These are phyloP conservation scores for Poeciliopsis retropinna DNA, from an alignment of 2,113 vertebrate genomes.

Conservation along the genomic window DNA sequence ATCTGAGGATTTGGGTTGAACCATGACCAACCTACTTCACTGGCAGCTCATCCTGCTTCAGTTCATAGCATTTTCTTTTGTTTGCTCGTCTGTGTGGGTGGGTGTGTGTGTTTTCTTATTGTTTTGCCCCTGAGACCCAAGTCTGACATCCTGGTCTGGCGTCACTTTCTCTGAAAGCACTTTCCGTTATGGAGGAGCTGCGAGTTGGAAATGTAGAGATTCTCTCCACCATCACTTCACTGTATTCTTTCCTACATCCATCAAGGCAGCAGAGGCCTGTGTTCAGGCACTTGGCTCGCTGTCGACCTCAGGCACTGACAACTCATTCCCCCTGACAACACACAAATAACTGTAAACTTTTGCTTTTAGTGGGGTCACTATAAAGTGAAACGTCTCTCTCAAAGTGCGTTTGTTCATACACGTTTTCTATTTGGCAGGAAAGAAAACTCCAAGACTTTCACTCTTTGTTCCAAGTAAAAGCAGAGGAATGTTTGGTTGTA, in stretches of 20 bases:
- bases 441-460: background rate
- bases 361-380: slow-evolving; percentile 62
- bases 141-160: slow-evolving; percentile 44
- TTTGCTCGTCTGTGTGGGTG: slow-evolving; percentile 11
- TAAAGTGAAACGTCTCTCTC: slow-evolving; percentile 52
- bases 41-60: slow-evolving; percentile 42
- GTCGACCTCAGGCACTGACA: slow-evolving; percentile 51
- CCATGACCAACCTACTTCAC: slow-evolving; percentile 53
- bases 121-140: slow-evolving; percentile 4
- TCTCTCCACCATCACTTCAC: slow-evolving; percentile 43
- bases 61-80: slow-evolving; percentile 22
- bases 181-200: slow-evolving; percentile 20
- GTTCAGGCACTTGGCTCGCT: slow-evolving; percentile 53
- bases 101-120: slow-evolving; percentile 21
- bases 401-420: slow-evolving; percentile 41
- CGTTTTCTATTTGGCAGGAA: slow-evolving; percentile 28
- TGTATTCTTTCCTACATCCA: slow-evolving; percentile 58
- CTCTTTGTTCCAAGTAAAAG: slow-evolving; percentile 7
- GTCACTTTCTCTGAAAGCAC: slow-evolving; percentile 41
- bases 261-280: slow-evolving; percentile 52
- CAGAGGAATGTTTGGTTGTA: background rate
- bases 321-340: slow-evolving; percentile 63
- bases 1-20: slow-evolving; percentile 53
- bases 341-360: slow-evolving; percentile 71
- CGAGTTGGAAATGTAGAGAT: slow-evolving; percentile 17